Conservation (phyloP, 1,140 invertebrate species). For the Atta texana region DNA sequence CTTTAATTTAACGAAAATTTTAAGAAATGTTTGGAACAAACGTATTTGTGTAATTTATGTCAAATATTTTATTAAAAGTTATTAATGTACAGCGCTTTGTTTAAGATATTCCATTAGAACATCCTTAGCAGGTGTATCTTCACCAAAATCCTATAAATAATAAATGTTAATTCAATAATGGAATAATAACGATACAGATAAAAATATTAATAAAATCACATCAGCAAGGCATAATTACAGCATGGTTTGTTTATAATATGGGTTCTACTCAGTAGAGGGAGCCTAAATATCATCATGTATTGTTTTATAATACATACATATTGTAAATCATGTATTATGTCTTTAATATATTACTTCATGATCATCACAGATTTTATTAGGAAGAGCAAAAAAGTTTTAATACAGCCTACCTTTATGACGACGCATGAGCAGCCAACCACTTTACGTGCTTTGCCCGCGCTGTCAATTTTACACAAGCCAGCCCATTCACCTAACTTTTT, state of each 20-base stretch:
- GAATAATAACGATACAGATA: not conserved
- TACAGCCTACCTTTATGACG: conserved; percentile 93
- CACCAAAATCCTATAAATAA: conserved; percentile 95
- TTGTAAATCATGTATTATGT: not conserved
- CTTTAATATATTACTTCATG: not conserved
- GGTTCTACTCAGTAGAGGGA: conserved; percentile 86
- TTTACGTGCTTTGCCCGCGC: conserved; percentile 99
- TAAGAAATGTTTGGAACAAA: conserved; percentile 58
- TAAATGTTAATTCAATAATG: conserved; percentile 53
- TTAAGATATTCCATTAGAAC: conserved; percentile 97
- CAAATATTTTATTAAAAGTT: conserved; percentile 82
- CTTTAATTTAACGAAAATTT: not conserved
- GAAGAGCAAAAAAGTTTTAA: not conserved
- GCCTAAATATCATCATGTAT: conserved; percentile 85
- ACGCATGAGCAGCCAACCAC: conserved; percentile 99
- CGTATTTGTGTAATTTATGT: conserved; percentile 66
- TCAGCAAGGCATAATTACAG: conserved; percentile 82
- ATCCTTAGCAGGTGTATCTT: conserved; percentile 97
- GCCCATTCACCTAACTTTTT: conserved; percentile 99
- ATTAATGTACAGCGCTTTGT: conserved; percentile 86
- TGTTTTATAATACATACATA: not conserved
- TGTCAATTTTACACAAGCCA: conserved; percentile 99
- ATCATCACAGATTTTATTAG: not conserved
- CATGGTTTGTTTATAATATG: conserved; percentile 80
- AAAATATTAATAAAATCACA: not conserved